These are phyloP conservation scores for Remorina albescens DNA, from an alignment of 2,797 vertebrate species.

Conservation along the genomic window DNA sequence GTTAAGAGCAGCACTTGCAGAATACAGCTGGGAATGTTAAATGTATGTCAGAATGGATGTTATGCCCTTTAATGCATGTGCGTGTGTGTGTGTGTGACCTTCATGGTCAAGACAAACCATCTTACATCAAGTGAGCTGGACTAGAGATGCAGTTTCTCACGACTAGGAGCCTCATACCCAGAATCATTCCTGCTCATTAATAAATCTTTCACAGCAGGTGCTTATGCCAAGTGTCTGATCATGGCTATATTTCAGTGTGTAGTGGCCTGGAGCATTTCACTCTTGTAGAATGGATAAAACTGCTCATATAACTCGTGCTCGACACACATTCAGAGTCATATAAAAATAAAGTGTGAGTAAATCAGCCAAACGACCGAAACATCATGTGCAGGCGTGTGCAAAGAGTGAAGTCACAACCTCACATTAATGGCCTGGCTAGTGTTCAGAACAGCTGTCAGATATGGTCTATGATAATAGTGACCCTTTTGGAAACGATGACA, in stretches of 20 bases:
- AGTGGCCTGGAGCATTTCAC: constrained; percentile 7
- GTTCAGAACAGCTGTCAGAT: constrained; percentile 61
- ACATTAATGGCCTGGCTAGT: constrained; percentile 21
- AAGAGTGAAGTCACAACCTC: constrained; percentile 32
- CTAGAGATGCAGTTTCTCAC: constrained; percentile 62
- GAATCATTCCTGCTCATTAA: constrained; percentile 50
- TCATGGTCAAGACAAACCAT: constrained; percentile 23
- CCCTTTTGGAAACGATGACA: constrained; percentile 56
- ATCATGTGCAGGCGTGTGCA: constrained; percentile 18
- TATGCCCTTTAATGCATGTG: constrained; percentile 7
- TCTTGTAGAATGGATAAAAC: constrained; percentile 10
- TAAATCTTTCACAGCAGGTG: constrained; percentile 68
- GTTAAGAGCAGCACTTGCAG: constrained; percentile 36
- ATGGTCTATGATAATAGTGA: constrained; percentile 33
- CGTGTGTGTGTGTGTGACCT: not conserved
- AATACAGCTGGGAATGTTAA: constrained; percentile 46
- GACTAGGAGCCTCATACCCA: constrained; percentile 49
- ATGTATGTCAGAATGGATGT: constrained; percentile 9
- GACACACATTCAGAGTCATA: constrained; percentile 4
- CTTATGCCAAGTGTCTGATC: constrained; percentile 2
- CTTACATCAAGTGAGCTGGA: constrained; percentile 53
- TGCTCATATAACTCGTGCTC: not conserved
- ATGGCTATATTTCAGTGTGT: constrained; percentile 22
- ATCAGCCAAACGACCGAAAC: constrained; percentile 28
- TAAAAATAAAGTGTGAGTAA: constrained; percentile 16